These are phyloP conservation scores for Meleagris gallopavo DNA, from an alignment of 2,113 vertebrate genomes.

Conservation along the genomic window DNA sequence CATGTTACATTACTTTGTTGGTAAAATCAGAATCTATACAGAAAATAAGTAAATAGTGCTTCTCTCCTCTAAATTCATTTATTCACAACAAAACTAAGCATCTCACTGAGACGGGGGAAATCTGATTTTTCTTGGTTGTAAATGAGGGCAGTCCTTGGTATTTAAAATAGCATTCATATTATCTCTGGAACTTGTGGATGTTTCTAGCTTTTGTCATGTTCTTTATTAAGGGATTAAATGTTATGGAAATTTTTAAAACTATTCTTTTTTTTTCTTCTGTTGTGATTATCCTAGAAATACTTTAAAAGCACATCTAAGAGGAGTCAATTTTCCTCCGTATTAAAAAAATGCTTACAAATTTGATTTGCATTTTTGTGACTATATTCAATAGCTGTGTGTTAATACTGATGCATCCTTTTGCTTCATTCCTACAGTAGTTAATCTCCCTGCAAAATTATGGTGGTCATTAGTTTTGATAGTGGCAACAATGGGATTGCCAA, in stretches of 20 bases:
- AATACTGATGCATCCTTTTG: not conserved
- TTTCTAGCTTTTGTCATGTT: not conserved
- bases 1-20: conserved; percentile 75
- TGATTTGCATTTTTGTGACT: not conserved
- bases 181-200: not conserved
- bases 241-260: not conserved
- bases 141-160: conserved; percentile 57
- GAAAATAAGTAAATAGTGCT: conserved; percentile 63
- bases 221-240: conserved; percentile 16
- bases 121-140: conserved; percentile 42
- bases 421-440: not conserved
- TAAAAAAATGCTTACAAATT: not conserved
- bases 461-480: not conserved
- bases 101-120: conserved; percentile 44
- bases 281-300: not conserved
- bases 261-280: not conserved
- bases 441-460: not conserved
- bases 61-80: conserved; percentile 46
- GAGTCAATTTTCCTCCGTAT: not conserved
- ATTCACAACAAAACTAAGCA: conserved; percentile 57
- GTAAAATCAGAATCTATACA: conserved; percentile 71
- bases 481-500: too few relatives aligned
- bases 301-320: conserved; percentile 1
- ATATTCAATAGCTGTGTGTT: not conserved
- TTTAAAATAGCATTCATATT: conserved; percentile 63